Evolutionary conservation across 2,888 invertebrate genomes (phyloP), one percentile per base, ranked within the genome.

Genomic region (Caenorhabditis japonica): DNA sequence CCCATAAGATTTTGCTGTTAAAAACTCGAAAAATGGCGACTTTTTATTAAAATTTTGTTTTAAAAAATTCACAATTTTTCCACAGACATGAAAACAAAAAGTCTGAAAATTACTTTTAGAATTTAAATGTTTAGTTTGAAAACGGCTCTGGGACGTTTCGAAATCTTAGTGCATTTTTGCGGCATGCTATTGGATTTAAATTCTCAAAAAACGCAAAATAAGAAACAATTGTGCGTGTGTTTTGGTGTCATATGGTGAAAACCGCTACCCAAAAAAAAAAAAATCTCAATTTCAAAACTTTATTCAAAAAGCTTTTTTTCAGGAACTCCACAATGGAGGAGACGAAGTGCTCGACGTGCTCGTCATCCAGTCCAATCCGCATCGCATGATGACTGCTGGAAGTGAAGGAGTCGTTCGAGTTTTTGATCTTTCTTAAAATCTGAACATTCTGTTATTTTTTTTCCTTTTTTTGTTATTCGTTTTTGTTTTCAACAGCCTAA

Each of bases 321-420:
- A 83, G 80, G 79, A 83, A 34, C 62, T 78, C 7, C 75, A 75
- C 44, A 79, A 81, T 30, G 85, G 78, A 2, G 84, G 82, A 13
- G 80, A 83, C 36, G 78, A 79, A 39, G 80, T 85, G n/a, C 77
- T 82, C 30, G 83, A 84, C 46, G 41, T 84, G 30, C 51, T 75
- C 12, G 62, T 82, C 19, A 61, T 81, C 15, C 62, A 76, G 10
- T 71, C 52, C 17, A 75, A 80, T 33, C 82, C 80, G 1, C 68
- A 61, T 23, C 53, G 71, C 2, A 49, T 85, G 8, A 75, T 85
- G 53, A 76, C 84, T 1, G 85, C 83, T 8, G 80, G 84, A 55
- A 68, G 74, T 47, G 75, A 64, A 30, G 85, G 85, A 52, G 41
- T 78, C 47, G 75, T 85, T 51, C 74, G 83, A 7, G 76, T 85